Percentiles rank a stretch among this genome's conserved stretches.
phyloP scores from a whole-genome alignment of 2,888 invertebrate species.

The Himalopsyche tibetana region DNA sequence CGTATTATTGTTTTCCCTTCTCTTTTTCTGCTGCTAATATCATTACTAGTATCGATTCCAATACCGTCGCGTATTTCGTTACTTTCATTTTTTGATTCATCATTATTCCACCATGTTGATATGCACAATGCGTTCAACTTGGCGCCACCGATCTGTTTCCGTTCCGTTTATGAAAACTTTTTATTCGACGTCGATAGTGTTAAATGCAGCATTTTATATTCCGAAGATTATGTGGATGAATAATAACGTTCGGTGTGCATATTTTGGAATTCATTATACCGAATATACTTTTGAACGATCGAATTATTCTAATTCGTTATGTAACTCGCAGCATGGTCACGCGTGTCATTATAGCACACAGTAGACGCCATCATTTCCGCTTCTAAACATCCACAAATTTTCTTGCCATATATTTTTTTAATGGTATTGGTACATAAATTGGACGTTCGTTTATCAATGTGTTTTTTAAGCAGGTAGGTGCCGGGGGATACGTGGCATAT shows the following conservation, averaged over 20 bases:
- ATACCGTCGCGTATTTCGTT: background rate
- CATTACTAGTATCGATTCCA: background rate
- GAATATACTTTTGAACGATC: too few species aligned
- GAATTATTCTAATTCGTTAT: too few species aligned
- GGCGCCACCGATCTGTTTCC: constrained; percentile 34
- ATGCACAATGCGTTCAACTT: constrained; percentile 16
- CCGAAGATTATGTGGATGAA: background rate
- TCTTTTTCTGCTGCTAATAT: background rate
- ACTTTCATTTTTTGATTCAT: background rate
- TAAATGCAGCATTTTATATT: constrained; percentile 23
- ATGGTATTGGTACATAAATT: too few species aligned
- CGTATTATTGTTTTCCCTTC: too few species aligned
- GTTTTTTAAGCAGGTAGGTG: too few species aligned
- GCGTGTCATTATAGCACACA: too few species aligned
- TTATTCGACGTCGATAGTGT: constrained; percentile 35
- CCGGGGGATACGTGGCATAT: too few species aligned
- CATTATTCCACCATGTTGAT: constrained; percentile 9
- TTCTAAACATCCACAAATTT: too few species aligned
- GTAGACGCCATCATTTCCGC: too few species aligned
- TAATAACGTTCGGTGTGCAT: background rate
- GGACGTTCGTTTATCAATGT: too few species aligned
- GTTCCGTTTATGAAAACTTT: constrained; percentile 17
- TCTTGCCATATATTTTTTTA: too few species aligned
- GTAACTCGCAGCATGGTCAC: too few species aligned
- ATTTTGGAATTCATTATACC: background rate